Percentiles rank a stretch among this genome's conserved stretches.
phyloP scores from a whole-genome alignment of 2,113 vertebrate species.

The Paraplagusia blochii region DNA sequence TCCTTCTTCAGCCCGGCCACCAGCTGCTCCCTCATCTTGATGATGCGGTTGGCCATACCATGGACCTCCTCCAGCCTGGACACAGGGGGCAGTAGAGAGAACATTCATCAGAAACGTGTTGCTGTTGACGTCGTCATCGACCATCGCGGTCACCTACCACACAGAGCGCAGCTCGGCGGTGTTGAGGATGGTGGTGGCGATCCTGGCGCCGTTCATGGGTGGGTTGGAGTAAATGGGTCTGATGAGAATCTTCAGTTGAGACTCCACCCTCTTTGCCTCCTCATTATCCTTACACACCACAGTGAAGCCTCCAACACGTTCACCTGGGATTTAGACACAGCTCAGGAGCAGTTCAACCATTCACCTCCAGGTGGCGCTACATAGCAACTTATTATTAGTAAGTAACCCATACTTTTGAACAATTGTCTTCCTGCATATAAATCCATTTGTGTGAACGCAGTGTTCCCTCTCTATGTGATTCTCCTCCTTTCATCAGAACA shows the following conservation, averaged over 20 bases:
- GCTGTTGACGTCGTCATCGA: too few relatives aligned
- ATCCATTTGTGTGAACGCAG: too few relatives aligned
- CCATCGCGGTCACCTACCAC: conserved; percentile 88
- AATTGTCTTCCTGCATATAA: too few relatives aligned
- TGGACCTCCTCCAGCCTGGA: conserved; percentile 90
- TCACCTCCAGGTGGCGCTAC: too few relatives aligned
- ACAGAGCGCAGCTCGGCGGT: conserved; percentile 86
- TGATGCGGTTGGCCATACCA: conserved; percentile 93
- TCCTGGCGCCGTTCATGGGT: conserved; percentile 91
- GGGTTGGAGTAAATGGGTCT: conserved; percentile 98
- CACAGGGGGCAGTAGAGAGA: neutral
- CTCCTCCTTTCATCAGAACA: too few relatives aligned
- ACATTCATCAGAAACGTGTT: neutral
- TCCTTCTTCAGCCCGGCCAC: conserved; percentile 92
- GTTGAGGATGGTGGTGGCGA: conserved; percentile 87
- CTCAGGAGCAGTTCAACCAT: too few relatives aligned
- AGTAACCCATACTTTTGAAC: too few relatives aligned
- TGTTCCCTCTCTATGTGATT: too few relatives aligned
- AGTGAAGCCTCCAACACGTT: conserved; percentile 93
- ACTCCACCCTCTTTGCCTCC: conserved; percentile 93
- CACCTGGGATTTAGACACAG: conserved; percentile 74
- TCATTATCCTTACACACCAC: conserved; percentile 87
- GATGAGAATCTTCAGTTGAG: conserved; percentile 96
- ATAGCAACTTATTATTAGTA: too few relatives aligned
- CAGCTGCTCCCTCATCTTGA: conserved; percentile 91